Conservation (phyloP, 2,888 invertebrate species). For the Crocallis elinguaria region DNA sequence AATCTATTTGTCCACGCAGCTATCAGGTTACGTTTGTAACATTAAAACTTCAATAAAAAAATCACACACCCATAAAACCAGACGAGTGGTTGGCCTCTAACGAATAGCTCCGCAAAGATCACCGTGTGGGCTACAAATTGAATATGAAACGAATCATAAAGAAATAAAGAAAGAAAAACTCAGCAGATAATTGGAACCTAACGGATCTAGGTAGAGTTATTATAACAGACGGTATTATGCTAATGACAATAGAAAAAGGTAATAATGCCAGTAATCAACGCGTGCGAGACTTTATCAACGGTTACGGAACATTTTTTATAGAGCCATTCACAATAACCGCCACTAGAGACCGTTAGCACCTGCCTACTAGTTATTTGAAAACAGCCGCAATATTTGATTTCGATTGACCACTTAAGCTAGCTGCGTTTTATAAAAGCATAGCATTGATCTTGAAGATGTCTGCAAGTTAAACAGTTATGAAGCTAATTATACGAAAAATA, state of each 20-base stretch:
- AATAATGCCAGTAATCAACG: constrained; percentile 48
- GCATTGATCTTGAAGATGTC: constrained; percentile 12
- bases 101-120: constrained; percentile 10
- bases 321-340: constrained; percentile 76
- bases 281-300: constrained; percentile 62
- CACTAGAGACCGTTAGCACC: constrained; percentile 76
- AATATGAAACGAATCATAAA: constrained; percentile 14
- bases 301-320: constrained; percentile 70
- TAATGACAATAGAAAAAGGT: constrained; percentile 45
- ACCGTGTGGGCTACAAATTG: constrained; percentile 3
- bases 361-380: constrained; percentile 51
- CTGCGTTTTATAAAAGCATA: not conserved
- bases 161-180: constrained; percentile 7
- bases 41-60: constrained; percentile 14
- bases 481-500: constrained; percentile 47
- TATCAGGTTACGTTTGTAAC: not conserved
- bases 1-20: not conserved
- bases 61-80: constrained; percentile 6
- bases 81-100: constrained; percentile 23
- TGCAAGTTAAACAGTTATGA: constrained; percentile 20
- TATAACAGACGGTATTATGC: constrained; percentile 34
- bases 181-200: constrained; percentile 16
- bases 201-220: constrained; percentile 21
- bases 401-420: not conserved
- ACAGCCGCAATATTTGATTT: constrained; percentile 29